Conservation (phyloP, 2,888 invertebrate genomes). For the Margaritifera margaritifera region DNA sequence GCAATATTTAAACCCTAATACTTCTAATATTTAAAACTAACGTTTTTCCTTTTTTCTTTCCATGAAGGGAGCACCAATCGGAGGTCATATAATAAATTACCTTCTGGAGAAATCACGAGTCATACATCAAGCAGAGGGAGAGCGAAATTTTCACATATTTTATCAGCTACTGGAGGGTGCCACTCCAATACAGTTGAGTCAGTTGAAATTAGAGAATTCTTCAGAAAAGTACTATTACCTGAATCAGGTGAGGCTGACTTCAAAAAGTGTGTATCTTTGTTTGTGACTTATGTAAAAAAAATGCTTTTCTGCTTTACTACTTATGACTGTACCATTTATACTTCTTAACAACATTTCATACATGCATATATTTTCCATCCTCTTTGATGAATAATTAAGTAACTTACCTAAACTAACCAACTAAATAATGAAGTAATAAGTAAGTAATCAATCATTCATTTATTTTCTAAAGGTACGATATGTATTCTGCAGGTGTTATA, state of each 20-base stretch:
- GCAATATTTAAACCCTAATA: too few relatives aligned
- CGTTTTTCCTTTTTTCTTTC: slow-evolving; percentile 1
- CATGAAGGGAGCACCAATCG: slow-evolving; percentile 82
- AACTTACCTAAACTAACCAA: too few relatives aligned
- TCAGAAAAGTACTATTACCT: slow-evolving; percentile 85
- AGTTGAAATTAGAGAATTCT: slow-evolving; percentile 81
- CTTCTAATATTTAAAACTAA: neutral
- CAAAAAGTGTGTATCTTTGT: neutral
- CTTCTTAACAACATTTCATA: too few relatives aligned
- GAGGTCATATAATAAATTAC: slow-evolving; percentile 92
- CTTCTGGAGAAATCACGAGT: slow-evolving; percentile 92
- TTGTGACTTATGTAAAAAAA: neutral
- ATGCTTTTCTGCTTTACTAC: too few relatives aligned
- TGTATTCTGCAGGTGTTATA: too few relatives aligned
- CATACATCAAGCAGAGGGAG: slow-evolving; percentile 86
- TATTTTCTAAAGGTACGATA: too few relatives aligned
- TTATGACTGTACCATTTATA: too few relatives aligned
- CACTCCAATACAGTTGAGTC: slow-evolving; percentile 79
- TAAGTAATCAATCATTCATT: too few relatives aligned
- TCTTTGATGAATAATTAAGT: too few relatives aligned
- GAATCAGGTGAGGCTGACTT: slow-evolving; percentile 78
- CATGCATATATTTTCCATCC: too few relatives aligned
- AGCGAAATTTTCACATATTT: slow-evolving; percentile 93
- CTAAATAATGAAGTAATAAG: too few relatives aligned
- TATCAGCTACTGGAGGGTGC: slow-evolving; percentile 89